Percentiles rank a stretch among this genome's conserved stretches.
Evolutionary conservation across 92 coral and sea anemone species (phyloP).

Genomic region (Actinernus sp.): DNA sequence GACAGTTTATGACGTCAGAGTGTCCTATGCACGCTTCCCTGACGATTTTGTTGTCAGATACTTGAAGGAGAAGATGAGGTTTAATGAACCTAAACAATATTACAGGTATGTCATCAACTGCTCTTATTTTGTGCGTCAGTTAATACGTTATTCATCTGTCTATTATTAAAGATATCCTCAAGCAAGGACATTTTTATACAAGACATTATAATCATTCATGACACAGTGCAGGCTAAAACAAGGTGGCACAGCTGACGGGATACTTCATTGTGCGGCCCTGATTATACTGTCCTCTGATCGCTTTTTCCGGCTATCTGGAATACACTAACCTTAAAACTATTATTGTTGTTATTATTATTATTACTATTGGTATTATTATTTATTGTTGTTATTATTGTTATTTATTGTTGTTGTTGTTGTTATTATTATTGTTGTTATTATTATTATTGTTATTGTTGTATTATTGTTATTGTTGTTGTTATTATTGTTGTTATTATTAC

Average conservation of each 20-base stretch:
- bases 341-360: too few relatives aligned
- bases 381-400: too few relatives aligned
- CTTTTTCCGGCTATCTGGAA: too few relatives aligned
- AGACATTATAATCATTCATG: background rate
- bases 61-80: background rate
- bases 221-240: background rate
- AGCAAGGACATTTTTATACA: background rate
- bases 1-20: background rate
- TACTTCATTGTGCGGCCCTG: too few relatives aligned
- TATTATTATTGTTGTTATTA: too few relatives aligned
- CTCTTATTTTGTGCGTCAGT: background rate
- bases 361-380: too few relatives aligned
- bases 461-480: background rate
- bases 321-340: too few relatives aligned
- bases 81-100: background rate
- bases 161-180: background rate
- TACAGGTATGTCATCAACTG: background rate
- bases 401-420: too few relatives aligned
- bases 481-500: background rate
- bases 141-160: too few relatives aligned
- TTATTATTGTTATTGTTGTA: background rate
- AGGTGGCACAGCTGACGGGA: too few relatives aligned
- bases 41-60: background rate
- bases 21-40: slow-evolving; percentile 2
- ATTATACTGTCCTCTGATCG: too few relatives aligned